Base-by-base conservation (phyloP, 2,888 invertebrate genomes). In the Dolichomitus sp. region DNA sequence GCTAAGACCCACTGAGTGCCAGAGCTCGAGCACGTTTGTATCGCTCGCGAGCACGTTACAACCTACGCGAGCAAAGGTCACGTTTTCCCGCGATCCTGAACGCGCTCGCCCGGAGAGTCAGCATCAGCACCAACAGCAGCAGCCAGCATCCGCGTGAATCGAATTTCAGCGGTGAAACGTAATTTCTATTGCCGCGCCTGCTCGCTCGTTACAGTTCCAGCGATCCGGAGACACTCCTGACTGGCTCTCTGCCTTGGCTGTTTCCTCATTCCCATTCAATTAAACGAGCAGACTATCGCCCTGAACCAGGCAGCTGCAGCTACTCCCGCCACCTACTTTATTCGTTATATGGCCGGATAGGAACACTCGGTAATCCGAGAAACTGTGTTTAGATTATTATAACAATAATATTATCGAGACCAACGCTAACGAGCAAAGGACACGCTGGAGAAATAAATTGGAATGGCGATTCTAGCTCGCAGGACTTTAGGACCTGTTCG, bases 151-250 rank as follows among this genome's bases (percentile, higher is more conserved):
- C 79, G 83, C 79, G 80, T 80, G 83, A 83, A 83, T 83, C 83
- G 83, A 83, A 83, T 83, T 83, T 83, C 83, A 83, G 68, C 83
- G 83, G 80, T 83, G 83, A 83, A 83, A 83, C 80, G 83, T 83
- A 83, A 83, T 83, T 83, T 83, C 83, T 83, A 83, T 83, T 83
- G 80, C 83, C 80, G 82, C 83, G 83, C 83, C 83, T 80, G 83
- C 80, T 80, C 78, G 70, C 82, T 82, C 83, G 83, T 83, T 83
- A 80, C 83, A 80, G 72, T 80, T 80, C 61, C 75, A 54, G 23
- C 63, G 74, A 74, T 76, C 79, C 65, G 75, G 68, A 50, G 83
- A 76, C 65, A 72, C 83, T 40, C 70, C 63, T 57, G 19, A 70
- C 66, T 59, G 61, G 66, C 57, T 57, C 57, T 57, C 78, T 79